Conservation (phyloP, 2,797 vertebrate genomes). For the Rhynchonycteris naso region DNA sequence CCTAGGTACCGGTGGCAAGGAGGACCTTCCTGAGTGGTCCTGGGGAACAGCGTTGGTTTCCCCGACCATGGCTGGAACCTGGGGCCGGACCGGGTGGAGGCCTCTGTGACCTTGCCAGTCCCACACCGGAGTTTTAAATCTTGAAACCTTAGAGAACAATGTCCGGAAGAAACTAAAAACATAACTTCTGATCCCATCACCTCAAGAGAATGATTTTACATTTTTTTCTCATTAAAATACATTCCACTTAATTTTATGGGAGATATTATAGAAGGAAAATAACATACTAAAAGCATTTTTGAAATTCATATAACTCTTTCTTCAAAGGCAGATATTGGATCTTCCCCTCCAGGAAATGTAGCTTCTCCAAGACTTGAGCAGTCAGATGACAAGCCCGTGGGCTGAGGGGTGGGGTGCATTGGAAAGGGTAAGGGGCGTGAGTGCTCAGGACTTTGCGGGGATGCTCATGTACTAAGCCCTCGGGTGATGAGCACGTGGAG, state of each 20-base stretch:
- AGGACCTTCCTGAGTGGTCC: neutral
- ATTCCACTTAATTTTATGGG: neutral
- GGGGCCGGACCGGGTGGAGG: neutral
- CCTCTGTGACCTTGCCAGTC: neutral
- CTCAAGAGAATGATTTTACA: neutral
- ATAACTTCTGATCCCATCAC: neutral
- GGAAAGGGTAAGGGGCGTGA: neutral
- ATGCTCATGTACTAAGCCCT: neutral
- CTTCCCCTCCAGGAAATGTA: neutral
- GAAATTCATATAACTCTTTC: neutral
- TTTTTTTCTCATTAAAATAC: slow-evolving; percentile 6
- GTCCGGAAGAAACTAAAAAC: neutral
- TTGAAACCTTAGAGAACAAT: neutral
- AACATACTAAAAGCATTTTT: neutral
- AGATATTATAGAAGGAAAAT: neutral
- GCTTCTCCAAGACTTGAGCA: neutral
- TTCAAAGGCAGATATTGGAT: neutral
- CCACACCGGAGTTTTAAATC: neutral
- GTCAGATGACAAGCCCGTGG: neutral
- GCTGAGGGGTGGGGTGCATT: too few species aligned
- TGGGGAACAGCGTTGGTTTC: neutral
- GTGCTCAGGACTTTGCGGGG: neutral
- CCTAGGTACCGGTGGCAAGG: neutral
- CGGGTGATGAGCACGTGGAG: neutral
- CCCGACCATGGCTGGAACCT: neutral